Evolutionary conservation across 1,140 invertebrate species (phyloP), one percentile per base, ranked within the genome.

Genomic region (Drosophila trapezifrons): DNA sequence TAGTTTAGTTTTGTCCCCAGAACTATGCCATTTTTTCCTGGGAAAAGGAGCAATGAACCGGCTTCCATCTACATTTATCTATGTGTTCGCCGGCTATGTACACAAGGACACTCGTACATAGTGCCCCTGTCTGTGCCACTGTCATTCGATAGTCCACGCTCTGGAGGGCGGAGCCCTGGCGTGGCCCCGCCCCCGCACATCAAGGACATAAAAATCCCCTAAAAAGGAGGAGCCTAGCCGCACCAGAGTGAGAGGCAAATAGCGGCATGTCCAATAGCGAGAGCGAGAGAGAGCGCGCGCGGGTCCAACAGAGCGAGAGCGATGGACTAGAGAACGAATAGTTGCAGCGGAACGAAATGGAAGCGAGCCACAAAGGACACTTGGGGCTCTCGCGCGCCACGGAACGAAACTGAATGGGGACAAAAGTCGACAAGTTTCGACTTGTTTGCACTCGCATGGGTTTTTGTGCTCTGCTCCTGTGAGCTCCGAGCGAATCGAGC

Each of bases 141-240:
- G 49, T 43, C 67, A 70, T 70, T 71, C 47, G 42, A 70, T 70
- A 38, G 29, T n/a, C 46, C 43, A 13, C 25, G 22, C 42, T 64
- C 55, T 49, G 10, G 2, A n/a, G 73, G 78, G 81, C 43, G 81
- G 77, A 78, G 78, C 78, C 59, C 59, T 37, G 22, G 22, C 40
- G 40, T 67, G 69, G 81, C 73, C 82, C 54, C 81, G 81, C 78
- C 82, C 65, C 52, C 70, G 65, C 63, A 65, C 45, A 76, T n/a
- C 20, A 42, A 45, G 43, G 49, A 67, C 75, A 83, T 78, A 78
- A 85, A 86, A 85, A 86, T 85, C 81, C 81, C 82, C 81, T 82
- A 83, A 78, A 65, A 57, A 70, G 82, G 82, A 78, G 82, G 82
- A 86, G 82, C 82, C 77, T 60, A 20, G 40, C 40, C 22, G 12